Conservation (phyloP, 2,888 invertebrate genomes). For the Acronicta aceris region DNA sequence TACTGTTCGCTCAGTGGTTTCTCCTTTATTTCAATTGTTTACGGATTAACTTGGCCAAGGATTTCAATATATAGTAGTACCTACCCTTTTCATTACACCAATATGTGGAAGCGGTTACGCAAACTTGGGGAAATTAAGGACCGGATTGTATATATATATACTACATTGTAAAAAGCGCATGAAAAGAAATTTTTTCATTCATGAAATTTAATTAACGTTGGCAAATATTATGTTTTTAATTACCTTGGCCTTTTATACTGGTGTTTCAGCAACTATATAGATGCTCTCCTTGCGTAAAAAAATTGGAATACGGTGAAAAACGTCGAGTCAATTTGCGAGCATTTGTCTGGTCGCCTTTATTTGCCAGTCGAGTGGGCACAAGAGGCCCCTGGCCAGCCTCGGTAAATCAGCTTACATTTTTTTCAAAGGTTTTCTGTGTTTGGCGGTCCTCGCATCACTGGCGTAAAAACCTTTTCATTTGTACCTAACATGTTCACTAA, state of each 20-base stretch:
- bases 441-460: slow-evolving; percentile 82
- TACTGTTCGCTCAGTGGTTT: slow-evolving; percentile 47
- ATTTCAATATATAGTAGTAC: slow-evolving; percentile 35
- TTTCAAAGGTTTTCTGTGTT: slow-evolving; percentile 87
- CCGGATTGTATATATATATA: slow-evolving; percentile 13
- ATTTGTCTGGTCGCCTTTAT: slow-evolving; percentile 88
- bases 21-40: slow-evolving; percentile 64
- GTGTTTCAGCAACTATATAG: slow-evolving; percentile 66
- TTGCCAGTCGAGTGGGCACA: slow-evolving; percentile 84
- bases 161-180: slow-evolving; percentile 18
- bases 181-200: slow-evolving; percentile 35
- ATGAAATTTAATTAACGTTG: slow-evolving; percentile 53
- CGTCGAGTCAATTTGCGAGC: slow-evolving; percentile 87
- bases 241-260: slow-evolving; percentile 52
- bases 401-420: slow-evolving; percentile 88
- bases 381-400: slow-evolving; percentile 79
- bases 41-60: slow-evolving; percentile 45
- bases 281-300: slow-evolving; percentile 69
- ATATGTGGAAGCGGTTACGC: slow-evolving; percentile 16
- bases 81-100: slow-evolving; percentile 21
- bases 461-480: slow-evolving; percentile 81
- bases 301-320: slow-evolving; percentile 84
- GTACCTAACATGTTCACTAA: slow-evolving; percentile 71
- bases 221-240: slow-evolving; percentile 59
- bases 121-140: slow-evolving; percentile 12